Conservation (phyloP, 2,113 vertebrate genomes). For the Thinocorus orbignyianus region DNA sequence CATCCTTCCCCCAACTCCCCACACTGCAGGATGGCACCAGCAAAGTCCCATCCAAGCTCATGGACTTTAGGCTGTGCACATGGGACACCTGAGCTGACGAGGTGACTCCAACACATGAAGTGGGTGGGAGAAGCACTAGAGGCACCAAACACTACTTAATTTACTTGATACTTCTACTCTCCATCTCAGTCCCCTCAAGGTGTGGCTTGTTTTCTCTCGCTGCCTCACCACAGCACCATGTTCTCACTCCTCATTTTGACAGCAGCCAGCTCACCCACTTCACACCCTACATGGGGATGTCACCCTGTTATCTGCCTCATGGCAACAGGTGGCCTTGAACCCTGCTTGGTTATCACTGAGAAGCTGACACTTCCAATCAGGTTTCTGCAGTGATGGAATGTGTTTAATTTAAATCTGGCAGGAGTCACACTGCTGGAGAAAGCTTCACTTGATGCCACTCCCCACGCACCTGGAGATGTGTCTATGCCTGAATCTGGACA, state of each 20-base stretch:
- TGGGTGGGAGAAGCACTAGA: background rate
- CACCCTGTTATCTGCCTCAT: background rate
- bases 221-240: accelerated
- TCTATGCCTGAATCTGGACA: background rate
- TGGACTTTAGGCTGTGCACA: background rate
- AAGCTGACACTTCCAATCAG: background rate
- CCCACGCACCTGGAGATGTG: background rate
- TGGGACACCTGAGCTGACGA: background rate
- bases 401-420: background rate
- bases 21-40: background rate
- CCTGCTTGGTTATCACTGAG: accelerated
- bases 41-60: background rate
- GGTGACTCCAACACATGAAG: background rate
- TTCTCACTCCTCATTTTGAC: background rate
- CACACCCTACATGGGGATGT: accelerated
- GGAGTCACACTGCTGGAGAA: background rate
- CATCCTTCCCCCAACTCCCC: background rate
- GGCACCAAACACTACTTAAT: background rate
- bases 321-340: background rate
- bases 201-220: background rate
- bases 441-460: background rate
- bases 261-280: background rate
- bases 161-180: background rate
- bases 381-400: background rate
- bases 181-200: background rate